phyloP scores from a whole-genome alignment of 2,113 vertebrate genomes.

The Rafetus swinhoei region DNA sequence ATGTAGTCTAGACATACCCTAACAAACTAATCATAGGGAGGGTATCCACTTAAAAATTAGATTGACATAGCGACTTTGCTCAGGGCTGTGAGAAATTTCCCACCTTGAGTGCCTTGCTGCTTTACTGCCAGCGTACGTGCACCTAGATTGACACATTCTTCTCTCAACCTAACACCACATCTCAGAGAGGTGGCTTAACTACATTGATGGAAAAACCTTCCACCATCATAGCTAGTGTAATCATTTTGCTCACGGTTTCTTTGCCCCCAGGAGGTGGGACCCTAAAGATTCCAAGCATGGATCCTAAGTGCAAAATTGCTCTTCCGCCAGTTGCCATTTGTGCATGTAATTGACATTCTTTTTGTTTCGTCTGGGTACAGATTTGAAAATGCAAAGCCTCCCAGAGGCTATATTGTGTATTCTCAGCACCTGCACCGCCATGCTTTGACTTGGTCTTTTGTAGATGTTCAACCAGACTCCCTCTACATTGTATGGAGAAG shows the following conservation, averaged over 20 bases:
- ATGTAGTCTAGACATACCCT: too few relatives aligned
- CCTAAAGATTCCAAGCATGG: rapidly evolving
- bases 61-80: neutral
- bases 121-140: neutral
- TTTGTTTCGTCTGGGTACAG: conserved; percentile 18
- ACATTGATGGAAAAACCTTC: neutral
- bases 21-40: neutral
- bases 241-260: neutral
- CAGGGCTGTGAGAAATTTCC: neutral
- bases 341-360: conserved; percentile 40
- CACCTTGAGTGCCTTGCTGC: neutral
- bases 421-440: conserved; percentile 62
- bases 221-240: neutral
- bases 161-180: neutral
- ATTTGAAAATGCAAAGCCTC: conserved; percentile 55
- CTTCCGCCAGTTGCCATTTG: neutral
- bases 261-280: rapidly evolving
- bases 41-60: neutral
- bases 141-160: neutral
- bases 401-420: conserved; percentile 60
- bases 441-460: conserved; percentile 33
- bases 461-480: conserved; percentile 52
- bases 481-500: conserved; percentile 53
- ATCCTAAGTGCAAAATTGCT: conserved; percentile 10
- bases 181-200: neutral